Evolutionary conservation across 2,888 invertebrate species (phyloP).

Genomic region (Brachyptera risi): DNA sequence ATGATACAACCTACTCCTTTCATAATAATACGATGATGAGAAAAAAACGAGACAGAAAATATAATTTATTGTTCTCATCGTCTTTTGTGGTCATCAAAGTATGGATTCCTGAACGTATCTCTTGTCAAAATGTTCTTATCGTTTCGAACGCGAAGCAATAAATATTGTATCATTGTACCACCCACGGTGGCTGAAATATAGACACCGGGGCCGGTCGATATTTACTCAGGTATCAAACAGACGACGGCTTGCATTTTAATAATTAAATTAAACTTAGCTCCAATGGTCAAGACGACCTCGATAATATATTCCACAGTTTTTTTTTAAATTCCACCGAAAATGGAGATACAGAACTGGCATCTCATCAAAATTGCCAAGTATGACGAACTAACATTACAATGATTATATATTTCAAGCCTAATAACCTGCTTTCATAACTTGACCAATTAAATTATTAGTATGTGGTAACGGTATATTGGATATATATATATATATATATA

Average conservation of each 20-base stretch:
- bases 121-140: constrained; percentile 13
- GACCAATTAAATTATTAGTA: too few relatives aligned
- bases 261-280: background rate
- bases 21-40: background rate
- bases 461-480: too few relatives aligned
- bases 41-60: constrained; percentile 6
- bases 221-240: background rate
- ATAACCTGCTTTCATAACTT: too few relatives aligned
- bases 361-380: too few relatives aligned
- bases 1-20: constrained; percentile 4
- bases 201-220: background rate
- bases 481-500: too few relatives aligned
- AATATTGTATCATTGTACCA: constrained; percentile 10
- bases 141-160: constrained; percentile 12
- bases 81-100: background rate
- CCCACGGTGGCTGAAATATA: background rate
- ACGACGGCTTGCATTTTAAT: constrained; percentile 3
- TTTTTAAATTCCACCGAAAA: too few relatives aligned
- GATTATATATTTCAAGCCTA: too few relatives aligned
- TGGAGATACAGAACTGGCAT: too few relatives aligned
- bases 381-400: too few relatives aligned
- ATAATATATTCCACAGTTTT: background rate
- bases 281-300: background rate
- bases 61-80: constrained; percentile 15
- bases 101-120: constrained; percentile 14